These are phyloP conservation scores for Calliphora vomitoria DNA, from an alignment of 2,888 invertebrate species.

Conservation along the genomic window DNA sequence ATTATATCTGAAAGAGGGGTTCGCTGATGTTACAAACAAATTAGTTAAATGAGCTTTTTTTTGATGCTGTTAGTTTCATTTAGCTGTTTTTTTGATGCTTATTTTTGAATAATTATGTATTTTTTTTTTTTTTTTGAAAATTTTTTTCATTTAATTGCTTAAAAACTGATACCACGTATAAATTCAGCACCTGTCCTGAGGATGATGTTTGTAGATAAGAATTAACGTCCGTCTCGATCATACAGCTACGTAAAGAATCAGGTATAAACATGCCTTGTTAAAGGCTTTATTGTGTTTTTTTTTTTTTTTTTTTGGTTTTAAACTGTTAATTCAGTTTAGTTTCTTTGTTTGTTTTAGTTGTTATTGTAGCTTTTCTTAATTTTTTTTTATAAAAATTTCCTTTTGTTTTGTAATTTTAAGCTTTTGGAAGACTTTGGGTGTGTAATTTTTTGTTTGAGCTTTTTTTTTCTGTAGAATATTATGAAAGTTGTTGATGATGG, in stretches of 20 bases:
- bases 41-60: constrained; percentile 55
- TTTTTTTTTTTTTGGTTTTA: constrained; percentile 25
- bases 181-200: constrained; percentile 93
- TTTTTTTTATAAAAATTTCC: neutral
- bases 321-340: neutral
- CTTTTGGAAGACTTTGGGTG: constrained; percentile 63
- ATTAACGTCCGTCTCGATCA: constrained; percentile 97
- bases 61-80: constrained; percentile 67
- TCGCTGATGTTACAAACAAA: constrained; percentile 57
- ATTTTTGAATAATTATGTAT: constrained; percentile 64
- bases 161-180: constrained; percentile 76
- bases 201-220: constrained; percentile 97
- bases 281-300: constrained; percentile 53
- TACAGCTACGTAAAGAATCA: constrained; percentile 96
- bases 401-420: constrained; percentile 27
- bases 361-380: constrained; percentile 14
- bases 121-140: constrained; percentile 42
- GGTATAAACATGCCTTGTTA: constrained; percentile 92
- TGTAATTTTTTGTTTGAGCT: constrained; percentile 54
- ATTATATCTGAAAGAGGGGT: constrained; percentile 56
- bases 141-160: constrained; percentile 64
- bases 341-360: neutral
- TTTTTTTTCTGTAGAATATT: constrained; percentile 22
- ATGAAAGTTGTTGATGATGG: constrained; percentile 17
- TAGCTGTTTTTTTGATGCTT: constrained; percentile 57